Percentiles rank a stretch among this genome's conserved stretches.
These are phyloP conservation scores for Halcyon chelicuti DNA, from an alignment of 2,797 vertebrate species.

Conservation along the genomic window DNA sequence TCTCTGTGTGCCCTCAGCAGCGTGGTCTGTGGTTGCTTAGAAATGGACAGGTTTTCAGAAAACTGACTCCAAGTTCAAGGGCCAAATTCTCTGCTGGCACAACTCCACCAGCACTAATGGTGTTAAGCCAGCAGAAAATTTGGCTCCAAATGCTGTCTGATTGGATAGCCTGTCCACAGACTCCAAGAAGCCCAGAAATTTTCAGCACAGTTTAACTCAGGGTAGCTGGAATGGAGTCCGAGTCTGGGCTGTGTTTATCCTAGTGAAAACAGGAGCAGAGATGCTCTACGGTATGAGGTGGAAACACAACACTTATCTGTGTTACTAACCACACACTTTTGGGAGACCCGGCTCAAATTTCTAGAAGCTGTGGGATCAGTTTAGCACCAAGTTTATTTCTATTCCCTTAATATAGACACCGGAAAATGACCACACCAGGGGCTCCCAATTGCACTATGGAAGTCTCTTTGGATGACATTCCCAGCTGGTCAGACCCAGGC, in stretches of 20 bases:
- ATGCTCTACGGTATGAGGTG: not conserved
- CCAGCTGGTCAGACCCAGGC: not conserved
- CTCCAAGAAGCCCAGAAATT: conserved; percentile 20
- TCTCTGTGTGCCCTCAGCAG: conserved; percentile 9
- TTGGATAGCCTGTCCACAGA: not conserved
- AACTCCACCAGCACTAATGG: conserved; percentile 2
- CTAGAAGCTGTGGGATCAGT: not conserved
- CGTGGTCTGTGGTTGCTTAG: not conserved
- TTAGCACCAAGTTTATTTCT: not conserved
- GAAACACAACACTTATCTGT: not conserved
- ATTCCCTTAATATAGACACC: not conserved
- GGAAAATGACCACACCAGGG: not conserved
- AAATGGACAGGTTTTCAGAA: conserved; percentile 45
- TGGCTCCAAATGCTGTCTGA: conserved; percentile 12
- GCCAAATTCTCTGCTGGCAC: conserved; percentile 56
- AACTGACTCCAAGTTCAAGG: conserved; percentile 49
- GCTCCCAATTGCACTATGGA: not conserved
- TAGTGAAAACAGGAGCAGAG: not conserved
- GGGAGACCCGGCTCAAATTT: not conserved
- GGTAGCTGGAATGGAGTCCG: not conserved
- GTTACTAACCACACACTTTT: not conserved
- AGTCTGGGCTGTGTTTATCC: not conserved
- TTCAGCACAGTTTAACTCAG: not conserved
- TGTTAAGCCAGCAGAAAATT: conserved; percentile 61
- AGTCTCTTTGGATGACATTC: not conserved